Percentiles rank a stretch among this genome's conserved stretches.
Evolutionary conservation across 2,888 invertebrate species (phyloP).

Genomic region (Cosmopolites sordidus): DNA sequence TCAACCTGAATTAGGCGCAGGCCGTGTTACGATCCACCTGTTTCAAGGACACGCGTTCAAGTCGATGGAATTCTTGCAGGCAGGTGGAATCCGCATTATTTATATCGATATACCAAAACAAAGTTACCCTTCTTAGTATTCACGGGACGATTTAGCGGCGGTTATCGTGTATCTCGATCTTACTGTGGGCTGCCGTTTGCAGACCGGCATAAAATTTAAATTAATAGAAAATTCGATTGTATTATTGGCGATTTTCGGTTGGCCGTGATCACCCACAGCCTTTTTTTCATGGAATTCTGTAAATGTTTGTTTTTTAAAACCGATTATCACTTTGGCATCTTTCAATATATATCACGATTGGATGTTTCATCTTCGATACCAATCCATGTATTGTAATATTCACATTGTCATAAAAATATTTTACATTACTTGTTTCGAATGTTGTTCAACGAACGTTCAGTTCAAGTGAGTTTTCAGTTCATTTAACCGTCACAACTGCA

Average conservation of each 20-base stretch:
- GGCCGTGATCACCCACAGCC: too few relatives aligned
- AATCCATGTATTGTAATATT: too few relatives aligned
- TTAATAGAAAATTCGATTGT: conserved; percentile 17
- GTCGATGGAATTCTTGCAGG: conserved; percentile 14
- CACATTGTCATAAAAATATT: too few relatives aligned
- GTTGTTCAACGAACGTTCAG: too few relatives aligned
- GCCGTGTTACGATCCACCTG: conserved; percentile 18
- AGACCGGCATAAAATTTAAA: conserved; percentile 18
- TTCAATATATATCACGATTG: too few relatives aligned
- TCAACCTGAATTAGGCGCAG: conserved; percentile 2
- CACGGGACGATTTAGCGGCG: conserved; percentile 16
- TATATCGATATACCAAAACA: conserved; percentile 20
- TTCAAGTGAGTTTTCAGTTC: too few relatives aligned
- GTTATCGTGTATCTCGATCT: conserved; percentile 17
- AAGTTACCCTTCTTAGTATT: conserved; percentile 22
- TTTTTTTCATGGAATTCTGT: too few relatives aligned
- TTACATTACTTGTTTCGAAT: too few relatives aligned
- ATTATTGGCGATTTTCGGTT: conserved; percentile 11
- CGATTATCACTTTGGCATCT: too few relatives aligned
- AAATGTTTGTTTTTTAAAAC: too few relatives aligned
- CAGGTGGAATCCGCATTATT: conserved; percentile 18
- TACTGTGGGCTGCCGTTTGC: conserved; percentile 10
- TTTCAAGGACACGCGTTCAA: conserved; percentile 16
- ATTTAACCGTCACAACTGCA: too few relatives aligned
- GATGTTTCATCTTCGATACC: too few relatives aligned